Evolutionary conservation across 2,113 vertebrate species (phyloP).

Genomic region (Casuarius casuarius): DNA sequence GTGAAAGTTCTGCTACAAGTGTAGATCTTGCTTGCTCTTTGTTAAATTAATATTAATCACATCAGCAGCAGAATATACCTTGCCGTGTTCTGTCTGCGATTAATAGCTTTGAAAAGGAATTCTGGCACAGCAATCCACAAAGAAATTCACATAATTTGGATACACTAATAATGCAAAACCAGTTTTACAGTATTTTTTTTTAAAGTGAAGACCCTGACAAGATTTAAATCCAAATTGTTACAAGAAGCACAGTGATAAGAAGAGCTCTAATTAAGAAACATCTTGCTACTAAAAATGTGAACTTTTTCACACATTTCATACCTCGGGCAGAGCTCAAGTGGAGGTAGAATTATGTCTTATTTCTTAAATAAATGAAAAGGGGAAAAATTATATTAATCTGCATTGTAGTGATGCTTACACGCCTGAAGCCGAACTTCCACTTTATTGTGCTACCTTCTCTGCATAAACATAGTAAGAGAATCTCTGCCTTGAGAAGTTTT

Average conservation of each 20-base stretch:
- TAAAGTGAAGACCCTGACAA: neutral
- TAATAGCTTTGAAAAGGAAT: neutral
- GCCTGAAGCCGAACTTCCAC: neutral
- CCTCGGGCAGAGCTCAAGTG: slow-evolving; percentile 24
- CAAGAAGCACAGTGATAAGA: neutral
- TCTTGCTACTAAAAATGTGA: neutral
- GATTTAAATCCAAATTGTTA: slow-evolving; percentile 5
- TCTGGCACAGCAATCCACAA: neutral
- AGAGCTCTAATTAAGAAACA: slow-evolving; percentile 30
- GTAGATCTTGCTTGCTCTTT: slow-evolving; percentile 8
- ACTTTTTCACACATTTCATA: slow-evolving; percentile 7
- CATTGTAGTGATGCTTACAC: neutral
- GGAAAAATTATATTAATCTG: neutral
- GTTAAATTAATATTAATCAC: slow-evolving; percentile 23
- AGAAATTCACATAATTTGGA: slow-evolving; percentile 1
- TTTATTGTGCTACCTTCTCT: accelerated
- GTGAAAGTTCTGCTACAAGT: slow-evolving; percentile 14
- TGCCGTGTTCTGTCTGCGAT: neutral
- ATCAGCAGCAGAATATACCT: neutral
- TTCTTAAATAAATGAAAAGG: slow-evolving; percentile 33
- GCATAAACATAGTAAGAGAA: accelerated
- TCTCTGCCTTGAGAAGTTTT: neutral
- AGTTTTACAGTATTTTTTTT: neutral
- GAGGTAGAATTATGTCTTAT: slow-evolving; percentile 31
- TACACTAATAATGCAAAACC: neutral